Base-by-base conservation (phyloP, 2,888 invertebrate species). In the Agrotis ipsilon region DNA sequence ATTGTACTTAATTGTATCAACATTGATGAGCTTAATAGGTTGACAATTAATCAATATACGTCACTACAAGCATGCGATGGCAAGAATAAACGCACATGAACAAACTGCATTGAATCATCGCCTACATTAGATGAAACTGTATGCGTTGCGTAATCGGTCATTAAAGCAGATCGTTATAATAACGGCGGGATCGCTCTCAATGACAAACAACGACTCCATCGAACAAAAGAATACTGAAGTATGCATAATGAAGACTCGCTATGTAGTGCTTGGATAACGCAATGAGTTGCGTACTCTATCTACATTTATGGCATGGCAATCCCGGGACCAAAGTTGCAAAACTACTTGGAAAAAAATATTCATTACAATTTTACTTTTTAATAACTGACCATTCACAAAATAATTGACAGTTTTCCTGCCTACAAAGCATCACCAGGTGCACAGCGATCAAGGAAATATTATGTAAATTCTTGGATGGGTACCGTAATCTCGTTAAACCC, bases 401-500 rank as follows among this genome's bases (percentile, higher is more conserved):
- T 59, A 60, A 79, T 45, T 72, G 54, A 57, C 32, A 19, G 68
- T 68, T 72, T 70, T 69, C 64, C 68, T 74, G 70, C 62, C 32
- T 51, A 65, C 27, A 57, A 60, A 70, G 66, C 75, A 63, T 66
- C 14, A 75, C 80, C 80, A 75, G 79, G 67, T 61, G 69, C 68
- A 71, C 67, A 84, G 79, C 83, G 84, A 89, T 86, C 86, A 88
- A 89, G 90, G 88, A 89, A 87, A 88, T 88, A 91, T 78, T 74
- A 83, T 91, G 89, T 89, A 90, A 91, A 92, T 92, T 86, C 87
- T 86, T 87, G 76, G 82, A 86, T 83, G 83, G 86, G 88, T 93
- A 92, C 94, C 93, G 94, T 93, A 92, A 94, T 94, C 93, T 93
- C 91, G 92, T 93, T 93, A 93, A 92, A 92, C 89, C 90, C 91